Percentiles rank a stretch among this genome's conserved stretches.
Conservation (phyloP, 2,888 invertebrate genomes). For the Sarcophaga subvicina region DNA sequence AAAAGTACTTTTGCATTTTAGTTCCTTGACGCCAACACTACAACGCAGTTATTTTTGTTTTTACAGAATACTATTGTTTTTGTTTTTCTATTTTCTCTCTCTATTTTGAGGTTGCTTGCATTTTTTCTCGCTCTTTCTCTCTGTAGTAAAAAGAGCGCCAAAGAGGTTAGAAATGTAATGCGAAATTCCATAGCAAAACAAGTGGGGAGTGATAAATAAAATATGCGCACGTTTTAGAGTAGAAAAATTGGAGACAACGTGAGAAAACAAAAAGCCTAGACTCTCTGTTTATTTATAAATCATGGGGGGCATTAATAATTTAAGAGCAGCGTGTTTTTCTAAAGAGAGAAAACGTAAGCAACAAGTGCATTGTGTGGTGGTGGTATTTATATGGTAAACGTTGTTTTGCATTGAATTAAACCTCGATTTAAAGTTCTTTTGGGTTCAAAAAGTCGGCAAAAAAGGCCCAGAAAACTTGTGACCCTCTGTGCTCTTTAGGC, state of each 20-base stretch:
- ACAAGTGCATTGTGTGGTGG: neutral
- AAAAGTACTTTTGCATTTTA: too few relatives aligned
- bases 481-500: too few relatives aligned
- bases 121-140: neutral
- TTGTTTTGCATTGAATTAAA: neutral
- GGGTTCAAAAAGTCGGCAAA: too few relatives aligned
- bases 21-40: too few relatives aligned
- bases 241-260: neutral
- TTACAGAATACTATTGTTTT: neutral
- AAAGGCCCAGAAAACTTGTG: too few relatives aligned
- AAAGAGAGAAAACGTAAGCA: neutral
- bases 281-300: neutral
- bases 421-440: too few relatives aligned
- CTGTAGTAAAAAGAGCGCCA: neutral
- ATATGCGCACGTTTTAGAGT: neutral
- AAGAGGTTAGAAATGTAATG: constrained; percentile 11
- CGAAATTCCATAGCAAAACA: constrained; percentile 53
- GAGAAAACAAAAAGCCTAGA: neutral
- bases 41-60: too few relatives aligned
- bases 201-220: constrained; percentile 33
- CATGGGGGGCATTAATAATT: neutral
- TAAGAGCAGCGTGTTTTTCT: neutral
- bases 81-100: neutral
- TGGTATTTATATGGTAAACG: neutral
- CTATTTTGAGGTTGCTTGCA: neutral